Base-by-base conservation (phyloP, 2,888 invertebrate genomes). In the Heterodera filipjevi region DNA sequence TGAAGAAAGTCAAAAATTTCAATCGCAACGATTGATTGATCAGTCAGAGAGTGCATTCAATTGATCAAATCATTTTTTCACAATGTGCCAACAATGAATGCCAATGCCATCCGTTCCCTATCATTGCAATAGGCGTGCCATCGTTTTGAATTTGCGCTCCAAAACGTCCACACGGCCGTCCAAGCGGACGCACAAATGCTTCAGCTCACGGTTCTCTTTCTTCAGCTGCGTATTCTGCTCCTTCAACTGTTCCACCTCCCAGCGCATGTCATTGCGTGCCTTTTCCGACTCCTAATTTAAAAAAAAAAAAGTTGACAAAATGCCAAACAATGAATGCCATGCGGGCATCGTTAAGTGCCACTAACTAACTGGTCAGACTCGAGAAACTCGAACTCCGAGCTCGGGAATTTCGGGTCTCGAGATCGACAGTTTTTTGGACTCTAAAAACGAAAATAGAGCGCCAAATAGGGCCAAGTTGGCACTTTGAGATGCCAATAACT, bases 241-340 rank as follows among this genome's bases (percentile, higher is more conserved):
- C 72, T 87, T 87, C 53, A 88, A 82, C 76, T 88, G 88, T 53
- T 88, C 87, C 66, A 88, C 80, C 78, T 88, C 88, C 86, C 87
- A 88, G 74, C 81, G 83, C 64, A 88, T 66, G 71, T 88, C 88
- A 66, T 87, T 86, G 75, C 84, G 81, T 19, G 83, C 80, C 68
- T 79, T 79, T 27, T 79, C 66, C 39, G 76, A 53, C 33, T 68
- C 72, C 77, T 76, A 59, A 66, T 33, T 75, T 32, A 33, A 66
- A 33, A 1, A 27, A 8, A 5, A 59, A 27, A 27, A 59, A 59
- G 3, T 27, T 27, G n/a, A 59, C n/a, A 14, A 14, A 49, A 14
- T 49, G 49, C 30, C 0, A 73, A 74, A 19, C 19, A 49, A n/a
- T 6, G 27, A 75, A 66, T n/a, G n/a, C n/a, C n/a, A n/a, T n/a